phyloP scores from a whole-genome alignment of 2,113 vertebrate genomes.

The Tinamus guttatus region DNA sequence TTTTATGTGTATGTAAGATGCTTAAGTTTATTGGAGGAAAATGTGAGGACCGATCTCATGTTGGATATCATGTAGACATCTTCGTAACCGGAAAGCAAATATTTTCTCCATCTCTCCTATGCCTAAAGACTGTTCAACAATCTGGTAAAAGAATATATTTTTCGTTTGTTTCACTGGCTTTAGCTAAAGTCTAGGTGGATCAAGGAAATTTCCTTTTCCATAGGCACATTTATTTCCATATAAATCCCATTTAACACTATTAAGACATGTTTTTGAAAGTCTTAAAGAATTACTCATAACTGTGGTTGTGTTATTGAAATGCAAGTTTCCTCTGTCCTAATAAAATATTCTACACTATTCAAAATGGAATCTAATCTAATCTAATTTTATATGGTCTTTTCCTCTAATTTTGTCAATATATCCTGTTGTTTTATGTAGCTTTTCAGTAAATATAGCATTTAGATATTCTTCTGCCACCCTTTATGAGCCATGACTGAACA shows the following conservation, averaged over 20 bases:
- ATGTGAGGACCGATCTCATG: neutral
- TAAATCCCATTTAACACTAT: neutral
- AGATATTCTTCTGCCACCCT: neutral
- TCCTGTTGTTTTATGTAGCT: neutral
- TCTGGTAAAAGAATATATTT: neutral
- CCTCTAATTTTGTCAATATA: neutral
- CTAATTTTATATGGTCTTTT: neutral
- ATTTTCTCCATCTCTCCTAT: neutral
- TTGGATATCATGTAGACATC: accelerated
- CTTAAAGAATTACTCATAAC: conserved; percentile 9
- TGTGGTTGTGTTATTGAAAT: neutral
- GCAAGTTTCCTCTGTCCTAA: neutral
- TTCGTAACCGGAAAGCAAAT: neutral
- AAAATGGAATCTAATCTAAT: neutral
- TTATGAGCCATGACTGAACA: accelerated
- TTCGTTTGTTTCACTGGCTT: conserved; percentile 3
- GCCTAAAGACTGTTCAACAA: neutral
- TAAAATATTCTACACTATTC: neutral
- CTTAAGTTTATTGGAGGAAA: neutral
- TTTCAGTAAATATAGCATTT: neutral
- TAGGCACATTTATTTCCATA: neutral
- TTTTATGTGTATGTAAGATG: neutral
- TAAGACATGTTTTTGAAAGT: neutral
- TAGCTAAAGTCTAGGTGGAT: neutral
- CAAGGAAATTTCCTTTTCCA: neutral